A percentile compares a stretch with the other conserved stretches of the same genome.
Evolutionary conservation across 2,797 vertebrate genomes (phyloP).

Genomic region (Mareca penelope): DNA sequence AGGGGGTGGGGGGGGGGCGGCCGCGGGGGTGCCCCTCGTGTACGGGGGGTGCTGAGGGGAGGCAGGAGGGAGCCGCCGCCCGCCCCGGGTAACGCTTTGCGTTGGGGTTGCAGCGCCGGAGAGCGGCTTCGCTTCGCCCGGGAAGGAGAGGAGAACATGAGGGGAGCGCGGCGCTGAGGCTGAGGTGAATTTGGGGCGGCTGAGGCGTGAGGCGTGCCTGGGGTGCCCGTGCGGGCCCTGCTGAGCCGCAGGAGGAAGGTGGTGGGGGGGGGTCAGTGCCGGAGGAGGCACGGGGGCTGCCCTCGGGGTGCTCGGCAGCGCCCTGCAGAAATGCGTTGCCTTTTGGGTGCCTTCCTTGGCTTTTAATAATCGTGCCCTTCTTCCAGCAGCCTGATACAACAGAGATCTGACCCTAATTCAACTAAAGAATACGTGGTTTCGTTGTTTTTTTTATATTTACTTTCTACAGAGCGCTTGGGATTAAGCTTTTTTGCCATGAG

Average conservation of each 20-base stretch:
- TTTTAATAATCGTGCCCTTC: not conserved
- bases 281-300: not conserved
- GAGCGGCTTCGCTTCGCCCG: not conserved
- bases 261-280: accelerated
- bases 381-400: not conserved
- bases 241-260: not conserved
- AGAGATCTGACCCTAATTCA: not conserved
- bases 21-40: too few species aligned
- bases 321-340: not conserved
- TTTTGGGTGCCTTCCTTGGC: not conserved
- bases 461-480: not conserved
- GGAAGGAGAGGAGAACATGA: not conserved
- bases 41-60: too few species aligned
- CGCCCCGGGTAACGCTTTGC: not conserved
- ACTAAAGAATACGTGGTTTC: not conserved
- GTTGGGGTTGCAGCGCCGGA: not conserved
- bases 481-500: not conserved
- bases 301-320: too few species aligned
- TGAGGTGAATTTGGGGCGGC: too few species aligned
- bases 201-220: not conserved
- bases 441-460: not conserved
- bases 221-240: too few species aligned
- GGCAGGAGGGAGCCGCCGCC: too few species aligned
- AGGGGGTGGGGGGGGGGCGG: too few species aligned
- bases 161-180: not conserved